These are phyloP conservation scores for Tachuris rubrigastra DNA, from an alignment of 2,113 vertebrate species.

Conservation along the genomic window DNA sequence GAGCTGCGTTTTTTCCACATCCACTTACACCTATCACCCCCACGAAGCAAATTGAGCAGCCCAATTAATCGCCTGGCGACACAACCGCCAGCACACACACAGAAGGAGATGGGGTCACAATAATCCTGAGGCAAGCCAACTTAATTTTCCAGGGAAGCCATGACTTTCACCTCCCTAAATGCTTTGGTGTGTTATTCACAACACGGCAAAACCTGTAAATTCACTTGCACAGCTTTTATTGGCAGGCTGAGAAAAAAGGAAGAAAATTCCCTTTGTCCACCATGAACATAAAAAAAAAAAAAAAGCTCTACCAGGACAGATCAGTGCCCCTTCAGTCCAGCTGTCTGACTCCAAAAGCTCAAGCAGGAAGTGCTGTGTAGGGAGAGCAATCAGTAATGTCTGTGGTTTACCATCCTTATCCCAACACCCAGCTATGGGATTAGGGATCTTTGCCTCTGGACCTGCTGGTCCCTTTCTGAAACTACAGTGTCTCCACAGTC, in stretches of 20 bases:
- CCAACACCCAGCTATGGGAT: background rate
- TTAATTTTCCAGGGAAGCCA: background rate
- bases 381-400: background rate
- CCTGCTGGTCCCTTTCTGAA: background rate
- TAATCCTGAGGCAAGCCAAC: background rate
- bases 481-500: background rate
- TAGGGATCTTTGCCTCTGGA: background rate
- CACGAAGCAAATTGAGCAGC: background rate
- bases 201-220: background rate
- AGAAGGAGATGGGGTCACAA: background rate
- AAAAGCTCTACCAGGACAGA: background rate
- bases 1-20: background rate
- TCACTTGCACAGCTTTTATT: background rate
- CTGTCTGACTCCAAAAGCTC: background rate
- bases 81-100: background rate
- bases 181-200: background rate
- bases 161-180: background rate
- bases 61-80: background rate
- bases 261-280: background rate
- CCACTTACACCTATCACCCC: background rate
- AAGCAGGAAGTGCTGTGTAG: background rate
- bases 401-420: background rate
- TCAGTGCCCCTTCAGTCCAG: background rate
- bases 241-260: accelerated
- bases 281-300: background rate